Base-by-base conservation (phyloP, 2,888 invertebrate species). In the Limnephilus rhombicus region DNA sequence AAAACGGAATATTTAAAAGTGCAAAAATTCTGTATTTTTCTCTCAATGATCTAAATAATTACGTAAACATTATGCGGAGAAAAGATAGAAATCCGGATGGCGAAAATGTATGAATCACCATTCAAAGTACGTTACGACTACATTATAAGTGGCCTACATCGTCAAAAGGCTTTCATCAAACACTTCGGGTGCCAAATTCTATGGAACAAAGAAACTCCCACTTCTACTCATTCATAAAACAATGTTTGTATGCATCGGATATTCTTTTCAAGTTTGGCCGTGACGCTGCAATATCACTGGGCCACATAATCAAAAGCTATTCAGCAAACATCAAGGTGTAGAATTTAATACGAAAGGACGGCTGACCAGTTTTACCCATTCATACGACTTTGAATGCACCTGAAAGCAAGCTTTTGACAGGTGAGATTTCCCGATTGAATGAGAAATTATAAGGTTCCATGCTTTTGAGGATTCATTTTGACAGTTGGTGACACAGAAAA, bases 31-130 rank as follows among this genome's bases (percentile, higher is more conserved):
- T 3, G 53, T 15, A 18, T 53, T 53, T 53, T 53, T 53, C 53
- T 53, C 53, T 18, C 18, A 53, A 3, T 53, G 2, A 15, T 53
- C 18, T 68, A 68, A 18, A 18, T 68, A 24, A 68, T 68, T 68
- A 68, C 53, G 53, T 82, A 31, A 82, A 82, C 31, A 41, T 37
- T n/a, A n/a, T 24, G 85, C 34, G 41, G 85, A 85, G 37, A 45
- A 34, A 18, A 85, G 37, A 85, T 85, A n/a, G 85, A 45, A 85
- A 41, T 85, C 41, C 85, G 85, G 85, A 4, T 5, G 34, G 37
- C 24, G 41, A 41, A 85, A 85, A 85, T n/a, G 34, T 45, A 45
- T 45, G 85, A 85, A 41, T 85, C 49, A 41, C 41, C 24, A 12
- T 81, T 7, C 53, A 53, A 53, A 15, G 53, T 53, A 53, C 53